Conservation (phyloP, 2,797 vertebrate genomes). For the Rhabdomys pumilio region DNA sequence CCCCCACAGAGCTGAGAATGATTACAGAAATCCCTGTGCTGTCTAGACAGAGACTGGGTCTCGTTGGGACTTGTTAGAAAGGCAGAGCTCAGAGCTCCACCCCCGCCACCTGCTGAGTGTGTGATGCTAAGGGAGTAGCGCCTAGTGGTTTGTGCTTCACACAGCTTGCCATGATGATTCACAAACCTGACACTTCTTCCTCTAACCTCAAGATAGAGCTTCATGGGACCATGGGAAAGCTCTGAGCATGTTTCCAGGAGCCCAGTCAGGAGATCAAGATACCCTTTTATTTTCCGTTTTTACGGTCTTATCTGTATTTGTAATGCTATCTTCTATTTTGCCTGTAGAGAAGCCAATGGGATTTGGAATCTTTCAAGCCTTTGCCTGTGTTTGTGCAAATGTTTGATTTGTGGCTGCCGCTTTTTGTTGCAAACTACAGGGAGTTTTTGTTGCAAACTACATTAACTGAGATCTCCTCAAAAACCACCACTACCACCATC, state of each 20-base stretch:
- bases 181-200: constrained; percentile 4
- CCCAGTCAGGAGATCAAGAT: neutral
- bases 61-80: neutral
- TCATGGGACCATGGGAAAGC: neutral
- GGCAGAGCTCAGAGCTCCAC: neutral
- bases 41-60: neutral
- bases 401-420: neutral
- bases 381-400: neutral
- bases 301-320: constrained; percentile 21
- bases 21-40: neutral
- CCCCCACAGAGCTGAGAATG: neutral
- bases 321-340: neutral
- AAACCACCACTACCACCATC: neutral
- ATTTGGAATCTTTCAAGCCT: constrained; percentile 8
- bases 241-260: constrained; percentile 72
- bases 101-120: neutral
- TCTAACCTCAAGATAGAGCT: neutral
- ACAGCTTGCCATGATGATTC: neutral
- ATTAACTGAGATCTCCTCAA: constrained; percentile 33
- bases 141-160: neutral
- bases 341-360: neutral
- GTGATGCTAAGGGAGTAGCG: neutral
- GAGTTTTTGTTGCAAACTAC: constrained; percentile 13
- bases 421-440: neutral
- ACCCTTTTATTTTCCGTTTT: neutral